Percentiles rank a stretch among this genome's conserved stretches.
Conservation (phyloP, 2,888 invertebrate genomes). For the Acronicta aceris region DNA sequence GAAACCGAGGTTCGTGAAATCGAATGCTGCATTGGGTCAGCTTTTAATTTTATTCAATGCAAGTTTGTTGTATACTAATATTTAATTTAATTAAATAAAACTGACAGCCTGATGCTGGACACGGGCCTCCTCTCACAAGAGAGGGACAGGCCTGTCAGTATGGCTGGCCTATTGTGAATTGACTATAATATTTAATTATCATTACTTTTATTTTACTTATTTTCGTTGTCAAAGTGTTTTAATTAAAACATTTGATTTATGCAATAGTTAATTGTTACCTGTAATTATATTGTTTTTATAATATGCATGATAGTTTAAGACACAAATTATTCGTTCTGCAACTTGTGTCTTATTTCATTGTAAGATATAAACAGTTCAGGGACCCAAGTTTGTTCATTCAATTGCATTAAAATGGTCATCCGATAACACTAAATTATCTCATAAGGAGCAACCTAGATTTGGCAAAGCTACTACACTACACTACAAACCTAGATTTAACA, state of each 20-base stretch:
- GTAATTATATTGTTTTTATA: conserved; percentile 7
- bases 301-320: conserved; percentile 28
- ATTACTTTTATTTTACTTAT: conserved; percentile 6
- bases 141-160: not conserved
- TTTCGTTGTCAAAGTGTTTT: conserved; percentile 11
- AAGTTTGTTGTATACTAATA: conserved; percentile 8
- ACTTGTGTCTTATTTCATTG: conserved; percentile 16
- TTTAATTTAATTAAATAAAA: not conserved
- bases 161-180: not conserved
- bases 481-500: no score
- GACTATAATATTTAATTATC: conserved; percentile 5
- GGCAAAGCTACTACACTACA: no score
- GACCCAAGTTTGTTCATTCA: no score
- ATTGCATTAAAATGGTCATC: no score
- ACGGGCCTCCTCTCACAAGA: no score
- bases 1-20: conserved; percentile 17
- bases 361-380: not conserved
- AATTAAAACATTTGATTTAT: conserved; percentile 22
- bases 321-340: conserved; percentile 8
- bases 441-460: no score
- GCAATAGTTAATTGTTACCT: conserved; percentile 10
- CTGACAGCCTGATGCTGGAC: not conserved
- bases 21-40: not conserved
- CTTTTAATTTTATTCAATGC: conserved; percentile 3
- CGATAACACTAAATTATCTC: no score